A percentile compares a stretch with the other conserved stretches of the same genome.
phyloP scores from a whole-genome alignment of 2,888 invertebrate genomes.

The Cyclophora punctaria region DNA sequence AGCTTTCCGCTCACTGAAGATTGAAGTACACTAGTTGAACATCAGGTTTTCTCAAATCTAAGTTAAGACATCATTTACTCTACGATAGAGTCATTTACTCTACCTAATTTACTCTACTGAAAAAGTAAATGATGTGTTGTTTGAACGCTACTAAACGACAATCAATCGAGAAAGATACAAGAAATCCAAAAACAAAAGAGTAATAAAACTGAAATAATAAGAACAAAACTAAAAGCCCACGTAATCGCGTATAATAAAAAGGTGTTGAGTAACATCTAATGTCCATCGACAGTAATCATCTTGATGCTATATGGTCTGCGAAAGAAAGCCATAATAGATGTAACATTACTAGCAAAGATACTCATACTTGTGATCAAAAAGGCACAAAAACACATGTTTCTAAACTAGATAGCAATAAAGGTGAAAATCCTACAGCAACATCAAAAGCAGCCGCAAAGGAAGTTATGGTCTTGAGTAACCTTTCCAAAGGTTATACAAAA shows the following conservation, averaged over 20 bases:
- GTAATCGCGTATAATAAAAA: slow-evolving; percentile 9
- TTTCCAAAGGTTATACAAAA: slow-evolving; percentile 43
- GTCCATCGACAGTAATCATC: slow-evolving; percentile 14
- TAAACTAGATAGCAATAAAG: slow-evolving; percentile 1
- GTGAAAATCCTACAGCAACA: slow-evolving; percentile 5
- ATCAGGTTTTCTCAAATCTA: no score
- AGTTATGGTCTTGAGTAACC: slow-evolving; percentile 34
- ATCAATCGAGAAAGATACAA: no score
- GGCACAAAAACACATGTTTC: slow-evolving; percentile 1
- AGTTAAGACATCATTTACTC: no score
- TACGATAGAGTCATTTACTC: no score
- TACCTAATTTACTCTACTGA: no score
- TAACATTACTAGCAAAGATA: slow-evolving; percentile 5
- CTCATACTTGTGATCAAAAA: neutral
- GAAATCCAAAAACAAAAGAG: no score
- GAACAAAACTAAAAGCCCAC: slow-evolving; percentile 4
- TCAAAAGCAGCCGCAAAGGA: slow-evolving; percentile 16
- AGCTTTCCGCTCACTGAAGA: no score
- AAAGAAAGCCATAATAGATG: slow-evolving; percentile 16
- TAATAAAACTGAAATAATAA: slow-evolving; percentile 1
- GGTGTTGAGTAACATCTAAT: slow-evolving; percentile 19
- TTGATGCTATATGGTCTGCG: slow-evolving; percentile 10
- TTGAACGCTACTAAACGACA: no score
- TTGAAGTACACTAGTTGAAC: no score
- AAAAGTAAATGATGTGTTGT: no score